phyloP scores from a whole-genome alignment of 2,888 invertebrate genomes.

The Andrena trimmerana region DNA sequence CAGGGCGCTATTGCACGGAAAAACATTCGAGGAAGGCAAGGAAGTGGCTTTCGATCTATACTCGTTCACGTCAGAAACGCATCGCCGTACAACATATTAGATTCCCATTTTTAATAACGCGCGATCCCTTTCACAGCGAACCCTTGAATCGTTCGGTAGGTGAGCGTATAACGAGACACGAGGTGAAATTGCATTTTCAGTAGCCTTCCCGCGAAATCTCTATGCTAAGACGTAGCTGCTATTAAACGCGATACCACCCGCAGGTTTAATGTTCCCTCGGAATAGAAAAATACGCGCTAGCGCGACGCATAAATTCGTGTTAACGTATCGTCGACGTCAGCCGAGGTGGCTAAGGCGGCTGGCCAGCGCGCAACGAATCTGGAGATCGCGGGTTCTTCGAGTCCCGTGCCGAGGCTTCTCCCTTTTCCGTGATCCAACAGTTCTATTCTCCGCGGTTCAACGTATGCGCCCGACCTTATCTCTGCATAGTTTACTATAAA shows the following conservation, averaged over 20 bases:
- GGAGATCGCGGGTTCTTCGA: no score
- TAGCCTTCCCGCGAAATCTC: not conserved
- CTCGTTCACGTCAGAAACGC: not conserved
- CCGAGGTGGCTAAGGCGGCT: no score
- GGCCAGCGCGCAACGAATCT: no score
- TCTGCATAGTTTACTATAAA: slow-evolving; percentile 16
- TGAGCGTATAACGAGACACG: not conserved
- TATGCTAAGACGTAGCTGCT: not conserved
- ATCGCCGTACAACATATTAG: not conserved
- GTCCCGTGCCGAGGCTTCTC: no score
- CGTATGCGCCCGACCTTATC: slow-evolving; percentile 8
- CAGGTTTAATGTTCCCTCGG: not conserved
- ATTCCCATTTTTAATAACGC: slow-evolving; percentile 7
- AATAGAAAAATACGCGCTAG: not conserved
- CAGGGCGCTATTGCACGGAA: slow-evolving; percentile 2
- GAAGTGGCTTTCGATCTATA: not conserved
- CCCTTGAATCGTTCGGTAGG: not conserved
- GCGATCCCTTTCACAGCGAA: not conserved
- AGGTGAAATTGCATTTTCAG: slow-evolving; percentile 15
- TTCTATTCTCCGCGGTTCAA: slow-evolving; percentile 9
- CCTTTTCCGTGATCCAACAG: no score
- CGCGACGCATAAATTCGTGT: slow-evolving; percentile 8
- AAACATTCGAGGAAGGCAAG: not conserved
- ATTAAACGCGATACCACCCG: not conserved
- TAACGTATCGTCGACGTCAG: not conserved